Percentiles rank a stretch among this genome's conserved stretches.
Evolutionary conservation across 2,113 vertebrate genomes (phyloP).

Genomic region (Leucoraja erinaceus): DNA sequence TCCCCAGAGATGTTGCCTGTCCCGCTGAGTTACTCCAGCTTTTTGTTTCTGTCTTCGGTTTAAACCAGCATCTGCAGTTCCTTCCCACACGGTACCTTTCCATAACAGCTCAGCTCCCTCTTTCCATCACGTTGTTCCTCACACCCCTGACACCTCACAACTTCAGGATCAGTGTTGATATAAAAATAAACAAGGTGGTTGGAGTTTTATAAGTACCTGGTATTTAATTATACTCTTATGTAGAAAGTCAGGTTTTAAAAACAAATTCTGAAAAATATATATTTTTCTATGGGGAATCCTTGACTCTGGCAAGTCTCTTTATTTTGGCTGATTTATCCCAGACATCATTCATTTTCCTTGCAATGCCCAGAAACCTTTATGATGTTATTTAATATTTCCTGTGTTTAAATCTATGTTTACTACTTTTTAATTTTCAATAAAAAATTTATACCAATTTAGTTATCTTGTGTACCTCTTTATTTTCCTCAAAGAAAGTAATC

Average conservation of each 20-base stretch:
- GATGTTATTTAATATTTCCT: constrained; percentile 27
- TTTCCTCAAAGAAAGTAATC: not conserved
- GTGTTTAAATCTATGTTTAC: constrained; percentile 2
- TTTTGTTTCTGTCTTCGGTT: too few relatives aligned
- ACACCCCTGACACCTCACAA: too few relatives aligned
- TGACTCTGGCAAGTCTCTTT: not conserved
- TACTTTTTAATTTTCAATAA: constrained; percentile 5
- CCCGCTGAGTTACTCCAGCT: too few relatives aligned
- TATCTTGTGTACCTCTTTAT: not conserved
- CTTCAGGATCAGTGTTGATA: not conserved
- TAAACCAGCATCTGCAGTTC: too few relatives aligned
- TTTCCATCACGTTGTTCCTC: not conserved
- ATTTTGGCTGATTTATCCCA: not conserved
- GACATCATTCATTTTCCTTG: not conserved
- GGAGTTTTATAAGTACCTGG: not conserved
- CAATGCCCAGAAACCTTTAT: not conserved
- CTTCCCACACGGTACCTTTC: not conserved
- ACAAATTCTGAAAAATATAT: not conserved
- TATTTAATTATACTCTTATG: not conserved
- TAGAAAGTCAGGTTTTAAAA: not conserved
- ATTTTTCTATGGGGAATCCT: not conserved
- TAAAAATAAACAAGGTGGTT: not conserved
- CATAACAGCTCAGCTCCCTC: not conserved
- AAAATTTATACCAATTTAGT: constrained; percentile 4
- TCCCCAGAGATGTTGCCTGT: too few relatives aligned